A percentile compares a stretch with the other conserved stretches of the same genome.
phyloP scores from a whole-genome alignment of 2,113 vertebrate species.

The Anthoscopus minutus region DNA sequence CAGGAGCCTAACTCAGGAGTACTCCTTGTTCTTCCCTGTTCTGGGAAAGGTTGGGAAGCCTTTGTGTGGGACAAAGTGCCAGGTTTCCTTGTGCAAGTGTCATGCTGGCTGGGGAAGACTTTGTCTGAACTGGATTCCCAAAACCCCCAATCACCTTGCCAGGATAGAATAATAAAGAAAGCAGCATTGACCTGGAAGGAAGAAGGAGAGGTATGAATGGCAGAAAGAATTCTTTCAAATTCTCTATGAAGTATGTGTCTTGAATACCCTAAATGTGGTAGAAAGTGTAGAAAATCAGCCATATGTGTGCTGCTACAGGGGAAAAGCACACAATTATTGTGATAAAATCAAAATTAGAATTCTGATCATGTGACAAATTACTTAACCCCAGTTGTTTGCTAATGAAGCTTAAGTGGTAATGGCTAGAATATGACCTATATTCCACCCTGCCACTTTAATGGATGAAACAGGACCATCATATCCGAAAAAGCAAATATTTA shows the following conservation, averaged over 20 bases:
- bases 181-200: not conserved
- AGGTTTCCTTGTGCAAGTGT: not conserved
- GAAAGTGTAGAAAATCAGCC: not conserved
- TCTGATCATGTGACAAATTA: slow-evolving; percentile 15
- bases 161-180: not conserved
- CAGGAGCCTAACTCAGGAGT: not conserved
- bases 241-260: not conserved
- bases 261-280: not conserved
- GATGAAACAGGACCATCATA: slow-evolving; percentile 2
- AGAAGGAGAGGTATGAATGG: not conserved
- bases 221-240: not conserved
- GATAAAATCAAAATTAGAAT: slow-evolving; percentile 27
- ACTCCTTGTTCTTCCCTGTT: not conserved
- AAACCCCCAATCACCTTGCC: not conserved
- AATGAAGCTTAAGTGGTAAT: slow-evolving; percentile 27
- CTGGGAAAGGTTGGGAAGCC: not conserved
- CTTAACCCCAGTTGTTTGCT: slow-evolving; percentile 31
- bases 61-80: not conserved
- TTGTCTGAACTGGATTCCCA: not conserved
- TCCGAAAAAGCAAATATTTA: slow-evolving; percentile 34
- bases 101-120: not conserved
- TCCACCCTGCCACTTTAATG: not conserved
- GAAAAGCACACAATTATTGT: not conserved
- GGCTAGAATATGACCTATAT: slow-evolving; percentile 53
- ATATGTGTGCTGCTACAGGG: not conserved